These are phyloP conservation scores for Chlorops oryzae DNA, from an alignment of 1,140 invertebrate species.

Conservation along the genomic window DNA sequence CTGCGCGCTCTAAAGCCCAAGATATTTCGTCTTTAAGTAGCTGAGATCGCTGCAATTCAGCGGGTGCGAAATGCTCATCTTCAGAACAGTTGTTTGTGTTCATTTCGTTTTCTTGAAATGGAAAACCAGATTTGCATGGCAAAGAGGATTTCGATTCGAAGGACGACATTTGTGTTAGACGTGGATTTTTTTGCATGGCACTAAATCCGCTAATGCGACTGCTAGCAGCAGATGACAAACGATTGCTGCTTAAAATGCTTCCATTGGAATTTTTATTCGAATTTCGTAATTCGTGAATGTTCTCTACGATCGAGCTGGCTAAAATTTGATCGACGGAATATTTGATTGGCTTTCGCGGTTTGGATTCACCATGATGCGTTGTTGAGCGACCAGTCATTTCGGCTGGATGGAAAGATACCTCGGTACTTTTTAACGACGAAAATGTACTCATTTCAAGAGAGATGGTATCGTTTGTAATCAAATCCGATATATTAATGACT, in stretches of 20 bases:
- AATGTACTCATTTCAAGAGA: conserved; percentile 28
- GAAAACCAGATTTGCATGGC: no score
- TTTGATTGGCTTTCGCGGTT: conserved; percentile 12
- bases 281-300: no score
- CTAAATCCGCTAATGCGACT: no score
- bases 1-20: conserved; percentile 40
- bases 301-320: no score
- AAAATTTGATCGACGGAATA: conserved; percentile 25
- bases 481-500: conserved; percentile 34
- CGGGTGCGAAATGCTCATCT: conserved; percentile 27
- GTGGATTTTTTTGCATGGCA: no score
- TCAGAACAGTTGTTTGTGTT: no score
- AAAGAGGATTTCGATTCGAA: no score
- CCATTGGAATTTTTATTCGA: no score
- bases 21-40: conserved; percentile 36
- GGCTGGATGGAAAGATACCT: conserved; percentile 36
- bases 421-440: conserved; percentile 18
- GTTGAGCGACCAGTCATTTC: conserved; percentile 43
- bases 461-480: conserved; percentile 39
- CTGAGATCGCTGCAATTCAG: conserved; percentile 40
- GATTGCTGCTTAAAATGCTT: no score
- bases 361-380: conserved; percentile 13
- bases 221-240: no score
- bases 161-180: no score
- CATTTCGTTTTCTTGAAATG: no score